A percentile compares a stretch with the other conserved stretches of the same genome.
phyloP scores from a whole-genome alignment of 1,140 invertebrate species.

The Penaeus chinensis region DNA sequence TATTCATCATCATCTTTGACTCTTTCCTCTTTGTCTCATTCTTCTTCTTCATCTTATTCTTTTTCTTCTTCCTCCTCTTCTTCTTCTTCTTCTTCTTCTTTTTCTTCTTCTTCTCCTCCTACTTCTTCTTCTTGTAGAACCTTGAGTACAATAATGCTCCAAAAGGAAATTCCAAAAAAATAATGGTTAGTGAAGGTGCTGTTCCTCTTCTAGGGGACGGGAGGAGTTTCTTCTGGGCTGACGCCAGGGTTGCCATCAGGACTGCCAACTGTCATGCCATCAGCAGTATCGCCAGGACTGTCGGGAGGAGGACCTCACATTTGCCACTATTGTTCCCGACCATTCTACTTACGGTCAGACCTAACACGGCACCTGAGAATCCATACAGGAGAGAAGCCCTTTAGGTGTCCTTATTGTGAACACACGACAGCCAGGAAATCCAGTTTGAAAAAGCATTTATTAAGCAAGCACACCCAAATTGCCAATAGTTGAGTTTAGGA shows the following conservation, averaged over 20 bases:
- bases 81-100: too few species aligned
- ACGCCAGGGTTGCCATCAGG: constrained; percentile 7
- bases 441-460: constrained; percentile 51
- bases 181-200: constrained; percentile 38
- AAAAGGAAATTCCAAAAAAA: too few species aligned
- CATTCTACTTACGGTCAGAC: constrained; percentile 50
- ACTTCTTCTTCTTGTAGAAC: too few species aligned
- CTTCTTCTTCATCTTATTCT: too few species aligned
- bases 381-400: constrained; percentile 53
- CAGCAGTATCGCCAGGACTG: not conserved
- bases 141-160: too few species aligned
- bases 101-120: too few species aligned
- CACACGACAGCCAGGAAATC: constrained; percentile 51
- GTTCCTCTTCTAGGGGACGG: constrained; percentile 55
- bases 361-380: constrained; percentile 51
- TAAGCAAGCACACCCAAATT: constrained; percentile 39
- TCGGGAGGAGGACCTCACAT: constrained; percentile 32
- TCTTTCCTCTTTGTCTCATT: too few species aligned
- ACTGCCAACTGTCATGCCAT: not conserved
- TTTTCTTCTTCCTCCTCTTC: too few species aligned
- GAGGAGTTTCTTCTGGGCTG: not conserved
- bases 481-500: not conserved
- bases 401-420: constrained; percentile 44
- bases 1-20: too few species aligned
- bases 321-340: constrained; percentile 48